phyloP scores from a whole-genome alignment of 2,888 invertebrate species.

The Tachina grossa region DNA sequence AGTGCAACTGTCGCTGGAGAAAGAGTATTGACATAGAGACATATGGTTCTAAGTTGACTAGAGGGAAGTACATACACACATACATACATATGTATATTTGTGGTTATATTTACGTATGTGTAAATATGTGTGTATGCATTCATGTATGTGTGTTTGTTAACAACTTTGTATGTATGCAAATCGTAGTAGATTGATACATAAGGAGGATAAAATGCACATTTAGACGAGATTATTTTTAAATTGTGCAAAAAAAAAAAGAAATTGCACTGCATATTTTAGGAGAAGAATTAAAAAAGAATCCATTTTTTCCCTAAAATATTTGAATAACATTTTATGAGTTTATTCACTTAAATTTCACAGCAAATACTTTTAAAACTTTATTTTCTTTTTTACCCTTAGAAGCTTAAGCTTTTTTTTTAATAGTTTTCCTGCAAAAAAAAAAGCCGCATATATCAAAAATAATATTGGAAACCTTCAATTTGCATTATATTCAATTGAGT shows the following conservation, averaged over 20 bases:
- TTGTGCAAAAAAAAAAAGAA: background rate
- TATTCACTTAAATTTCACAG: slow-evolving; percentile 55
- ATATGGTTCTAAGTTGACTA: no score
- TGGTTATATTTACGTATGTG: background rate
- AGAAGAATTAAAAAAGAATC: background rate
- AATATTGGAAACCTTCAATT: slow-evolving; percentile 66
- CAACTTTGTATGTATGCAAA: background rate
- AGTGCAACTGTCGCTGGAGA: no score
- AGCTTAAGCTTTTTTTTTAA: slow-evolving; percentile 19
- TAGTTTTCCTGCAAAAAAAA: slow-evolving; percentile 37
- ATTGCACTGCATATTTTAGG: background rate
- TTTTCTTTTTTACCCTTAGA: background rate
- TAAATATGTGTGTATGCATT: no score
- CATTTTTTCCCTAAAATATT: slow-evolving; percentile 24
- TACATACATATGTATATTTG: slow-evolving; percentile 1
- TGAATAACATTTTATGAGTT: slow-evolving; percentile 52
- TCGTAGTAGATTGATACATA: background rate
- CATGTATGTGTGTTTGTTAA: background rate
- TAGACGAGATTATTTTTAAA: background rate
- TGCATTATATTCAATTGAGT: slow-evolving; percentile 58
- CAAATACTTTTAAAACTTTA: slow-evolving; percentile 19
- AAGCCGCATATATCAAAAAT: slow-evolving; percentile 55
- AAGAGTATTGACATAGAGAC: no score
- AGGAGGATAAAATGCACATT: slow-evolving; percentile 25
- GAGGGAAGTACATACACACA: background rate